Percentiles rank a stretch among this genome's conserved stretches.
phyloP scores from a whole-genome alignment of 1,140 invertebrate genomes.

The Temnothorax curvispinosus region DNA sequence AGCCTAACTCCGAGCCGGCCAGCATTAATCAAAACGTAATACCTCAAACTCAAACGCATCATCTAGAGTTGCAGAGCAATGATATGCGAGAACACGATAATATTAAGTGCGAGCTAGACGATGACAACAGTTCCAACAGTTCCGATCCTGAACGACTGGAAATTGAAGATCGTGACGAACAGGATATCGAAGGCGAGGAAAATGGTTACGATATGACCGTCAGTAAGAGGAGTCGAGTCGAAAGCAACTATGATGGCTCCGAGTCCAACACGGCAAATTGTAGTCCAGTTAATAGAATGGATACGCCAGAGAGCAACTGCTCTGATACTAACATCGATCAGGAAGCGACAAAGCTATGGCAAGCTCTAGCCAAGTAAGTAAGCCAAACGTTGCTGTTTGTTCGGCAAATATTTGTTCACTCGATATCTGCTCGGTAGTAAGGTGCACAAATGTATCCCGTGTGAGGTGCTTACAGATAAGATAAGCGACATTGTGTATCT shows the following conservation, averaged over 20 bases:
- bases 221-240: conserved; percentile 76
- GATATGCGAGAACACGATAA: conserved; percentile 75
- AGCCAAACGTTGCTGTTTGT: neutral
- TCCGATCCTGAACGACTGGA: conserved; percentile 87
- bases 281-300: conserved; percentile 84
- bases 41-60: conserved; percentile 83
- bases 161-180: conserved; percentile 84
- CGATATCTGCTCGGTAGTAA: neutral
- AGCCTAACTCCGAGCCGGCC: conserved; percentile 81
- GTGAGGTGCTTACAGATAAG: neutral
- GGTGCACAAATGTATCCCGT: neutral
- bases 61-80: conserved; percentile 77
- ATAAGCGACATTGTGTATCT: neutral
- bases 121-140: conserved; percentile 85
- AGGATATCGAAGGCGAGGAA: conserved; percentile 81
- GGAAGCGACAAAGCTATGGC: conserved; percentile 87
- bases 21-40: conserved; percentile 84
- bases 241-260: conserved; percentile 76
- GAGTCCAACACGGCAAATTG: conserved; percentile 76
- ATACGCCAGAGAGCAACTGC: conserved; percentile 86
- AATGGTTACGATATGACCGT: conserved; percentile 85
- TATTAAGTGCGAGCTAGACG: conserved; percentile 82
- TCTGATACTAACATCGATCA: conserved; percentile 87
- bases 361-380: conserved; percentile 86
- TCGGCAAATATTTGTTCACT: conserved; percentile 3